Base-by-base conservation (phyloP, 2,888 invertebrate species). In the Heteropelma amictum region DNA sequence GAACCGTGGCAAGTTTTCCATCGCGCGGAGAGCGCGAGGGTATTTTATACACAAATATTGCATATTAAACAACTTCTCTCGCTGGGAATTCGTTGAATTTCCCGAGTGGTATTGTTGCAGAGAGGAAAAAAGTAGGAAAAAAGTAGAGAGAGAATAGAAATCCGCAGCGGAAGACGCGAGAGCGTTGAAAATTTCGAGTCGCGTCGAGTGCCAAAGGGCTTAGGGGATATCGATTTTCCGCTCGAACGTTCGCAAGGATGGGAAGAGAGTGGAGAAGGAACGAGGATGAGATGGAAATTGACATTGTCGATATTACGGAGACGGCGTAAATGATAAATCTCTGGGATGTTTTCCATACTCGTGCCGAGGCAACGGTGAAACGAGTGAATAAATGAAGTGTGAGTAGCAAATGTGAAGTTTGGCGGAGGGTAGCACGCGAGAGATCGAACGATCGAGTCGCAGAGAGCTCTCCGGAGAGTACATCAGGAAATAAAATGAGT, bases 221-320 rank as follows among this genome's bases (percentile, higher is more conserved):
- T 68, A 40, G 56, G 58, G 63, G 71, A 63, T 75, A 75, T 75
- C 75, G 71, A 71, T 75, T 68, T 51, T n/a, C 45, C 60, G 63
- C 49, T 38, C 33, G 45, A 23, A 40, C 42, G 49, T 53, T 65
- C 40, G n/a, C n/a, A n/a, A n/a, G n/a, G n/a, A 33, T 10, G 17
- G 8, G 47, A 7, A 47, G 1, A 33, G 42, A 60, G 23, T 28
- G 26, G 26, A 17, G 23, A 30, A 30, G 45, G n/a, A 21, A 7
- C 17, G 45, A 28, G 49, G 5, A 21, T 4, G 23, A 45, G 7
- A 35, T 6, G 17, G 5, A 45, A 64, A 33, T 68, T 38, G 63
- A 76, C 47, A 21, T 58, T 30, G 38, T 56, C 49, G 30, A 70
- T 33, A 63, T 65, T 51, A 54, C 12, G n/a, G 54, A 38, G 64